Percentiles rank a stretch among this genome's conserved stretches.
These are phyloP conservation scores for Uropsilus gracilis DNA, from an alignment of 2,113 vertebrate species.

Conservation along the genomic window DNA sequence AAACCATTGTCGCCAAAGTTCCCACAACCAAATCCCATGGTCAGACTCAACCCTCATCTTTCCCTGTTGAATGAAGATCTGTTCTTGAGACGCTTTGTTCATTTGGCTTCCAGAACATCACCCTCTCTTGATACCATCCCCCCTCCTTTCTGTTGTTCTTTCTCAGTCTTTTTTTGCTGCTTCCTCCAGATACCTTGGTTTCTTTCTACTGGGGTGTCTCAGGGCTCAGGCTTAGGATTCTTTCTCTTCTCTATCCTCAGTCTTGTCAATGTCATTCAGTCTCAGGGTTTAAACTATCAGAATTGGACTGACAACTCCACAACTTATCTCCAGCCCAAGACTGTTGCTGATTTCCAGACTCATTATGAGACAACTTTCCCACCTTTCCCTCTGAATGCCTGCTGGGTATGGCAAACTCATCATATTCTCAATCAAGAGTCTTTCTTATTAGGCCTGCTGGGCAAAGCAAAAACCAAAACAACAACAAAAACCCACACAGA, in stretches of 20 bases:
- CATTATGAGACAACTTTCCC: too few relatives aligned
- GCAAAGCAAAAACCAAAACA: not conserved
- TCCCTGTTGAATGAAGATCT: not conserved
- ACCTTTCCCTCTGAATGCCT: accelerated
- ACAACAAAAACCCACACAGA: not conserved
- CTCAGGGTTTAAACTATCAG: not conserved
- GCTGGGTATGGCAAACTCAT: not conserved
- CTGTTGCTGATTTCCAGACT: not conserved
- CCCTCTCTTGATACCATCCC: not conserved
- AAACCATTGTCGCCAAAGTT: not conserved
- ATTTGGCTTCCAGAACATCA: not conserved
- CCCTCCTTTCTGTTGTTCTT: not conserved
- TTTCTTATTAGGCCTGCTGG: not conserved
- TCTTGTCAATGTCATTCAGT: not conserved
- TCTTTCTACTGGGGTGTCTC: not conserved
- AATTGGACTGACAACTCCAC: too few relatives aligned
- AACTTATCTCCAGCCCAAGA: not conserved
- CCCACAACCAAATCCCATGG: not conserved
- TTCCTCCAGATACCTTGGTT: not conserved
- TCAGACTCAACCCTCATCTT: not conserved
- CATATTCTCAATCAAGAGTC: not conserved
- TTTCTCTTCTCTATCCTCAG: not conserved
- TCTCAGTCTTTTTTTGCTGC: not conserved
- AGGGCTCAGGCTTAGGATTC: not conserved
- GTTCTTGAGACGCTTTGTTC: not conserved